Evolutionary conservation across 2,888 invertebrate species (phyloP), one percentile per base, ranked within the genome.

Genomic region (Drosophila cyrtoloma): DNA sequence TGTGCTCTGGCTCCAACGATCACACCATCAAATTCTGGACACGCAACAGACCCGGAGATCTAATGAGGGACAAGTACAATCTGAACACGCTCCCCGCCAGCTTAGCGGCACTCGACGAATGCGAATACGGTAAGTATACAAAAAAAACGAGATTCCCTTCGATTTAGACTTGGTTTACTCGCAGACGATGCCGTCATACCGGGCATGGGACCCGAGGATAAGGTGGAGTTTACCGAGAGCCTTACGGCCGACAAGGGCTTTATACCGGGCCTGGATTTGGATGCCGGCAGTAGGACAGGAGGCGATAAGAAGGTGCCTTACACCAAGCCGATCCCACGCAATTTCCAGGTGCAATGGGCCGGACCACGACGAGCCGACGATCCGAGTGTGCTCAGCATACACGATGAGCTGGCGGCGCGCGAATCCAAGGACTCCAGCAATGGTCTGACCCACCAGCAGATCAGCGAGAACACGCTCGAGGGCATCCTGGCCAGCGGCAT

Each of bases 1-100:
- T 99, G 39, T 99, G 99, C 91, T 99, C 99, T 5, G 99, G 99
- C 0, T 99, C 99, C n/a, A 99, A 99, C 94, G 99, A 99, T 94
- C 99, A 99, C 91, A 98, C 99, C 33, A 97, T 96, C 32, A 99
- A 99, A 94, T 99, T 99, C 94, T 99, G 99, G 99, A 99, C 99
- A 3, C 95, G 99, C 77, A 99, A 99, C 94, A 95, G 99, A 57
- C 99, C 99, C 0, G 99, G 99, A 28, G 99, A 99, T 94, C 95
- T 97, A 69, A 99, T 99, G 98, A 96, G 99, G 92, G 99, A 99
- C 93, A 98, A 99, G 94, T 99, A 99, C 93, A 98, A 99, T 93
- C 94, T 99, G 75, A 99, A 99, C 92, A 98, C 97, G 19, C 94
- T 98, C 71, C 98, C 98, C 28, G 96, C 97, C 59, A 97, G 98